Evolutionary conservation across 2,113 vertebrate genomes (phyloP).

Genomic region (Protobothrops flavoviridis): DNA sequence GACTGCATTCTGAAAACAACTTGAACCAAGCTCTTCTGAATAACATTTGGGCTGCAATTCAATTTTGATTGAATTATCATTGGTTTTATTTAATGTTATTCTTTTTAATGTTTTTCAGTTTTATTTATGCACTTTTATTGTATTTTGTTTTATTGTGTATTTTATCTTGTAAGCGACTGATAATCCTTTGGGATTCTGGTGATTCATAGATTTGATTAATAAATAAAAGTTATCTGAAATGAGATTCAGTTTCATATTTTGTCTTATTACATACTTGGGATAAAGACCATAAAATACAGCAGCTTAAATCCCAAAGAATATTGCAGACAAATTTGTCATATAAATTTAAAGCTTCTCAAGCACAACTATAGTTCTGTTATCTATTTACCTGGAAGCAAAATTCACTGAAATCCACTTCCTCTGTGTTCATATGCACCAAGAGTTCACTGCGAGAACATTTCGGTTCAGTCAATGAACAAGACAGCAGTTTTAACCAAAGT

Average conservation of each 20-base stretch:
- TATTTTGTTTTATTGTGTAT: neutral
- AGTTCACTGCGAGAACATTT: neutral
- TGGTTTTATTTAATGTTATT: neutral
- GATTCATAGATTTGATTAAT: neutral
- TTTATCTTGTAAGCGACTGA: neutral
- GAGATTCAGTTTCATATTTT: neutral
- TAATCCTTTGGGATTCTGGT: neutral
- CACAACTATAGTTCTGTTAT: neutral
- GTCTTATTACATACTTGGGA: neutral
- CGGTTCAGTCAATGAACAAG: neutral
- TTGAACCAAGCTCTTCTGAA: neutral
- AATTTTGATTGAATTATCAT: neutral
- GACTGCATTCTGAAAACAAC: neutral
- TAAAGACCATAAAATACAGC: neutral
- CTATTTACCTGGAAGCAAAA: neutral
- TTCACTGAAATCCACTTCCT: neutral
- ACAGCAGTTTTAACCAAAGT: neutral
- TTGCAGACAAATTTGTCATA: neutral
- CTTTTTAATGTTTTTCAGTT: neutral
- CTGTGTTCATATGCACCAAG: neutral
- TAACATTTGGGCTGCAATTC: neutral
- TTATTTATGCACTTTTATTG: neutral
- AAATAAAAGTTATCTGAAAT: neutral
- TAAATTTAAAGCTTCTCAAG: neutral
- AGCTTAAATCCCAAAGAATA: neutral